Percentiles rank a stretch among this genome's conserved stretches.
These are phyloP conservation scores for Colletes collaris DNA, from an alignment of 2,888 invertebrate species.

Conservation along the genomic window DNA sequence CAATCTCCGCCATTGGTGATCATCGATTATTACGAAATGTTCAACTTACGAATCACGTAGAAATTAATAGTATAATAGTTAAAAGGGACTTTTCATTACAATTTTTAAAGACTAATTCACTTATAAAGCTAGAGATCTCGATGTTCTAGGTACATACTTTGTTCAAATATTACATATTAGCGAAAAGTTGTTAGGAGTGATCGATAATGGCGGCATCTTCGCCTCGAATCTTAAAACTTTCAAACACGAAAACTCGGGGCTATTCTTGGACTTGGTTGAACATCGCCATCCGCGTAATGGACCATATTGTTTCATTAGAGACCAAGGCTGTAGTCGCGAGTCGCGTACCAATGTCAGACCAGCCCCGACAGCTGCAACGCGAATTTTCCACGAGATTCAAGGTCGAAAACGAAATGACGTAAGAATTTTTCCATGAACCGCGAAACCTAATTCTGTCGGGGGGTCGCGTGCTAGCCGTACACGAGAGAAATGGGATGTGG, in stretches of 20 bases:
- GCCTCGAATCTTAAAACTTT: background rate
- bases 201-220: too few species aligned
- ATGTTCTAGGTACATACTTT: too few species aligned
- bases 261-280: background rate
- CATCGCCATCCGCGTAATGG: background rate
- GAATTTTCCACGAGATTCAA: background rate
- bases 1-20: too few species aligned
- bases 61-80: too few species aligned
- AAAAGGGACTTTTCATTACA: too few species aligned
- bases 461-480: conserved; percentile 28
- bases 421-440: conserved; percentile 19
- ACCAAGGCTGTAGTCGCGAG: background rate
- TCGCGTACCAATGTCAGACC: too few species aligned
- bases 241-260: background rate
- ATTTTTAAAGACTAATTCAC: too few species aligned
- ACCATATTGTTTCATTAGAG: background rate
- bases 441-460: conserved; percentile 28
- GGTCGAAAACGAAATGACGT: background rate
- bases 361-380: background rate
- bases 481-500: conserved; percentile 30
- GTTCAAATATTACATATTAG: too few species aligned
- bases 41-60: too few species aligned
- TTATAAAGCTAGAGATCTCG: too few species aligned
- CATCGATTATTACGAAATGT: too few species aligned
- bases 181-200: too few species aligned